A percentile compares a stretch with the other conserved stretches of the same genome.
phyloP scores from a whole-genome alignment of 2,797 vertebrate species.

The Bradypodion pumilum region DNA sequence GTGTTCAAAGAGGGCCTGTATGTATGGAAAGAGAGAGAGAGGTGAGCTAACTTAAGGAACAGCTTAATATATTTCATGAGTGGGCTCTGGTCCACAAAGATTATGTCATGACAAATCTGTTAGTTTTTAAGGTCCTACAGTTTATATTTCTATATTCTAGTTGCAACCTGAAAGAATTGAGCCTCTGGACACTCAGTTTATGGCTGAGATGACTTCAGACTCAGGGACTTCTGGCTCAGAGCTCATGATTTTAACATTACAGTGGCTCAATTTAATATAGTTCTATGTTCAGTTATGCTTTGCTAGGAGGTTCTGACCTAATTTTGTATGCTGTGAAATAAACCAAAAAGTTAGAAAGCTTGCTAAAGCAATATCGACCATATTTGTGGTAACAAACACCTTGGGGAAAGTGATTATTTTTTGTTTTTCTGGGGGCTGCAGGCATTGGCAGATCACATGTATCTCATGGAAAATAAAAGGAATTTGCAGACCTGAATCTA shows the following conservation, averaged over 20 bases:
- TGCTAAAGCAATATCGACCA: too few species aligned
- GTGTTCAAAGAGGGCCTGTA: too few species aligned
- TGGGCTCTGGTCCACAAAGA: too few species aligned
- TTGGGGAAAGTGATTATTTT: too few species aligned
- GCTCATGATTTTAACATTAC: not conserved
- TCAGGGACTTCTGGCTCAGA: not conserved
- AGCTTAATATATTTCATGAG: too few species aligned
- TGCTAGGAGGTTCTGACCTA: not conserved
- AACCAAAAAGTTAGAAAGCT: constrained; percentile 8
- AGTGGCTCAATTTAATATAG: not conserved
- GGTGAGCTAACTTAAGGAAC: too few species aligned
- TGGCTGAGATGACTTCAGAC: not conserved
- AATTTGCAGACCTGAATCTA: not conserved
- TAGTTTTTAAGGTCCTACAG: not conserved
- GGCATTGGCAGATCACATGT: not conserved
- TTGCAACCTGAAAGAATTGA: too few species aligned
- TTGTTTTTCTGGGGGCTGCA: too few species aligned
- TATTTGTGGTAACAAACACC: too few species aligned
- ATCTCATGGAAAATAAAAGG: not conserved
- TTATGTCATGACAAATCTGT: not conserved
- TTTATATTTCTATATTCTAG: too few species aligned
- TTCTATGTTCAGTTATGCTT: not conserved
- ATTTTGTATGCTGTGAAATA: not conserved
- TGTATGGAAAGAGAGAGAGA: too few species aligned
- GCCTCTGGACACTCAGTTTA: not conserved